Evolutionary conservation across 2,797 vertebrate genomes (phyloP).

Genomic region (Heliangelus exortis): DNA sequence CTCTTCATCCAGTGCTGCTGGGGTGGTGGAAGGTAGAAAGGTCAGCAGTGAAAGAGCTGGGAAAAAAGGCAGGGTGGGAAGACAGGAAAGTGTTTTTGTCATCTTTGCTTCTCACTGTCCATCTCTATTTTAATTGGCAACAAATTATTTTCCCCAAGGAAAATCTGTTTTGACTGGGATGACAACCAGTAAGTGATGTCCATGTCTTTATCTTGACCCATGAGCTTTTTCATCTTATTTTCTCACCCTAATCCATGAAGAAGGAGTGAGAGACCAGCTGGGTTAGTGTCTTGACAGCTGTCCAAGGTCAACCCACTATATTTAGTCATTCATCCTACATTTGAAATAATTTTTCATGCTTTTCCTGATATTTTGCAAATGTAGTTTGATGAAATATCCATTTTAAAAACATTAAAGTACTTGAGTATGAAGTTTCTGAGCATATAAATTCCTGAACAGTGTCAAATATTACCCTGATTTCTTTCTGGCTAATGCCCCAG

Average conservation of each 20-base stretch:
- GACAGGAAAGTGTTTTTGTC: accelerated
- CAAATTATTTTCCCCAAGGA: not conserved
- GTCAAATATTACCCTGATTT: not conserved
- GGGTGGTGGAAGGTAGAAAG: not conserved
- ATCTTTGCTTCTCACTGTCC: not conserved
- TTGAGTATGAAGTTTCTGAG: not conserved
- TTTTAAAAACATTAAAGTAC: not conserved
- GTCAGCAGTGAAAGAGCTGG: not conserved
- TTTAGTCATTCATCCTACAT: not conserved
- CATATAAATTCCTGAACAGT: not conserved
- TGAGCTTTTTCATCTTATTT: not conserved
- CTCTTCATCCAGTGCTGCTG: not conserved
- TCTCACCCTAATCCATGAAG: not conserved
- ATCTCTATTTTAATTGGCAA: not conserved
- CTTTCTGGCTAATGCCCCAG: not conserved
- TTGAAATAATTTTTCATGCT: not conserved
- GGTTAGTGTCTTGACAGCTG: not conserved
- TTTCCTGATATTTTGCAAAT: not conserved
- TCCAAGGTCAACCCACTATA: not conserved
- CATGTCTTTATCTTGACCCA: not conserved
- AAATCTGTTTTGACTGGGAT: not conserved
- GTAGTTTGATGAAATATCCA: not conserved
- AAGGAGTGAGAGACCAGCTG: not conserved
- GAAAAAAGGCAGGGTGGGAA: not conserved
- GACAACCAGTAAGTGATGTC: not conserved